Base-by-base conservation (phyloP, 2,888 invertebrate species). In the Stegophylla sp. region DNA sequence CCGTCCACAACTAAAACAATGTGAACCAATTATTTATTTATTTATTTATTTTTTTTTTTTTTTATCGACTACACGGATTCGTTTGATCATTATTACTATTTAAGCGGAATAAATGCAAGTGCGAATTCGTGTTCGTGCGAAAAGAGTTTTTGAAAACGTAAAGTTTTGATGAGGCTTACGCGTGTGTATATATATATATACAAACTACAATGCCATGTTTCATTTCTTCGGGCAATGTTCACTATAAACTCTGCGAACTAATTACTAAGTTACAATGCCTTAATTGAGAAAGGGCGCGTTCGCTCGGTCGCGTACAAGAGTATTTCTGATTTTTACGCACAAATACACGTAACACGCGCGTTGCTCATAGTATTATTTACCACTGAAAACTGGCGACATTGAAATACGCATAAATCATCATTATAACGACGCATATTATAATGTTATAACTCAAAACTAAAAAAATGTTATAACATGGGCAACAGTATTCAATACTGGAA, bases 101-200 rank as follows among this genome's bases (percentile, higher is more conserved):
- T 23, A 51, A 51, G 23, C 20, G 23, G 17, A 51, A 75, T 63
- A 26, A 64, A 41, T 23, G 12, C 51, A 34, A 75, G 75, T 75
- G 75, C 75, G 53, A 75, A 75, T n/a, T 66, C 75, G 2, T 75
- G 75, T 75, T 51, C n/a, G 13, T 53, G n/a, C 23, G 23, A 51
- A 74, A 74, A 64, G 15, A 51, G 34, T 34, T 48, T 63, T 63
- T 10, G n/a, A 51, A 34, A 45, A 63, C 17, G 74, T 64, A 63
- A 59, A 48, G 28, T 74, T 41, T 63, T 17, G 26, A 20, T 20
- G 28, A 48, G 61, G 20, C 63, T 34, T 63, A 63, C 15, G 20
- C 20, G 53, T 43, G n/a, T n/a, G n/a, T n/a, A n/a, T n/a, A n/a
- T n/a, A n/a, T n/a, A n/a, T n/a, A n/a, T n/a, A 45, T 59, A n/a